A percentile compares a stretch with the other conserved stretches of the same genome.
These are phyloP conservation scores for Sebastes aleutianus DNA, from an alignment of 2,797 vertebrate genomes.

Conservation along the genomic window DNA sequence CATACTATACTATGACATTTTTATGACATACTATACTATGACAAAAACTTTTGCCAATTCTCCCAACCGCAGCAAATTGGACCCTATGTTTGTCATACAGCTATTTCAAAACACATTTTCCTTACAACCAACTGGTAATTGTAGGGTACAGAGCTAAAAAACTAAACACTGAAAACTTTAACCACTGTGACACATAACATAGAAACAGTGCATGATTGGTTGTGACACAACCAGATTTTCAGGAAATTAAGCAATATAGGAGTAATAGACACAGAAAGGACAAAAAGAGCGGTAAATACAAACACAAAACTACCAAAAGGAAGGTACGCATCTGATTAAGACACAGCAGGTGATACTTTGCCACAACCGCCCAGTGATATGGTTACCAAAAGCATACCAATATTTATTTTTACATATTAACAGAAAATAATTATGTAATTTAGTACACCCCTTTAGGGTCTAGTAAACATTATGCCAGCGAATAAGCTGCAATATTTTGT, in stretches of 20 bases:
- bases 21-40: too few relatives aligned
- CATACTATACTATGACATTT: too few relatives aligned
- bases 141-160: neutral
- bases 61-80: neutral
- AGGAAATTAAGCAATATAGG: neutral
- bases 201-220: neutral
- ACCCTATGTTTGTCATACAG: neutral
- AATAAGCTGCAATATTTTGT: slow-evolving; percentile 2
- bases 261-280: slow-evolving; percentile 29
- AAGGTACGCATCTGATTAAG: slow-evolving; percentile 6
- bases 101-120: neutral
- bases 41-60: neutral
- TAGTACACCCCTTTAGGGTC: neutral
- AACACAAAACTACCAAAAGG: slow-evolving; percentile 39
- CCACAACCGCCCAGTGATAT: neutral
- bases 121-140: neutral
- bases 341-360: slow-evolving; percentile 7
- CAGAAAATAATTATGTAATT: neutral
- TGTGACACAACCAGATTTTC: neutral
- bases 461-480: neutral
- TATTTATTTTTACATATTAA: neutral
- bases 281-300: slow-evolving; percentile 14
- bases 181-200: neutral
- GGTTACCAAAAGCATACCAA: neutral
- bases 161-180: neutral